Evolutionary conservation across 2,888 invertebrate genomes (phyloP).

Genomic region (Nephrotoma flavescens): DNA sequence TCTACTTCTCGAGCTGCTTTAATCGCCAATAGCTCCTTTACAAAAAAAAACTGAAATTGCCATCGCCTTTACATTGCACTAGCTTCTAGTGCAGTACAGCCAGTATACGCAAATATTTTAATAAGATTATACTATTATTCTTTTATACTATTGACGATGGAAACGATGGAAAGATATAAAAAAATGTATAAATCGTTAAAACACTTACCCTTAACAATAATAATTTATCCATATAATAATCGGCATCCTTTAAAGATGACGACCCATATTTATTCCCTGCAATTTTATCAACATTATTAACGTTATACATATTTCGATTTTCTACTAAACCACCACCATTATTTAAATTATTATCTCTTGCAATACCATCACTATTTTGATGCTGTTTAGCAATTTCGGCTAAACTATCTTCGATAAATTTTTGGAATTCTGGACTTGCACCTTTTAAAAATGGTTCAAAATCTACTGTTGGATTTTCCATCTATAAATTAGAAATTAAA

Average conservation of each 20-base stretch:
- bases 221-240: slow-evolving; percentile 31
- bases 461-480: slow-evolving; percentile 31
- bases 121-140: too few species aligned
- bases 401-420: slow-evolving; percentile 31
- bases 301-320: neutral
- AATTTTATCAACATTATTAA: neutral
- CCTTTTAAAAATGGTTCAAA: slow-evolving; percentile 29
- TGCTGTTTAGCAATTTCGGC: slow-evolving; percentile 27
- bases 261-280: neutral
- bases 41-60: too few species aligned
- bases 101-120: too few species aligned
- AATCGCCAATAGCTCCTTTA: too few species aligned
- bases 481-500: slow-evolving; percentile 14
- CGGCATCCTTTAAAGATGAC: slow-evolving; percentile 21
- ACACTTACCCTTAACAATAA: slow-evolving; percentile 21
- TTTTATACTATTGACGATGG: too few species aligned
- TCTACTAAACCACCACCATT: neutral
- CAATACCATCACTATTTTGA: slow-evolving; percentile 15
- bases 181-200: neutral
- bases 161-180: too few species aligned
- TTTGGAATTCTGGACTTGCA: slow-evolving; percentile 29
- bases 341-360: slow-evolving; percentile 9
- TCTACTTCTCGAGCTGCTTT: too few species aligned
- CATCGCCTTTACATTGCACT: too few species aligned
- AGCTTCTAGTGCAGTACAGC: too few species aligned